Evolutionary conservation across 35 echinoderm and acorn worm genomes (phyloP).

Genomic region (Heliocidaris erythrogramma): DNA sequence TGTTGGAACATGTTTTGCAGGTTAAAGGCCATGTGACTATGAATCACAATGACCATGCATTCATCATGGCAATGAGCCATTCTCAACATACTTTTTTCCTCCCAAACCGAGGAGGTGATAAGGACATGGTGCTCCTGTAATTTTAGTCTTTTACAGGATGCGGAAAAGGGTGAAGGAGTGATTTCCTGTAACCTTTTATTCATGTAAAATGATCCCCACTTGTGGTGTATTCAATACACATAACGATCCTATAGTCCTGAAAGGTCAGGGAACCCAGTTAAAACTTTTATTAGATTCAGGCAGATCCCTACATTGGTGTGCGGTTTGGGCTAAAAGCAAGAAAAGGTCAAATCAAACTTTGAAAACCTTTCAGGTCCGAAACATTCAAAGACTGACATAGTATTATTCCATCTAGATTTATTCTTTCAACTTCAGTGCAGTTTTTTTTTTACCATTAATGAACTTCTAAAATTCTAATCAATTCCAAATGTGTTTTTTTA

Average conservation of each 20-base stretch:
- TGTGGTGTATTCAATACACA: not conserved
- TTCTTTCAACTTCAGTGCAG: no score
- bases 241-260: not conserved
- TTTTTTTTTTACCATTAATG: no score
- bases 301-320: not conserved
- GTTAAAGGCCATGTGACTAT: not conserved
- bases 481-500: no score
- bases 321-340: not conserved
- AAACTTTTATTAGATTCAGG: not conserved
- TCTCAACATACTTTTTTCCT: not conserved
- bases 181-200: not conserved
- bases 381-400: no score
- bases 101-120: not conserved
- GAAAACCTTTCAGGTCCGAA: no score
- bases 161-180: not conserved
- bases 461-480: no score
- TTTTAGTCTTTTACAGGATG: not conserved
- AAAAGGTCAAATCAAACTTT: not conserved
- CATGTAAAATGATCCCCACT: not conserved
- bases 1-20: constrained; percentile 4
- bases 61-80: constrained; percentile 8
- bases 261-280: not conserved
- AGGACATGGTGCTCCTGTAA: not conserved
- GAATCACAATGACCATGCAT: constrained; percentile 16
- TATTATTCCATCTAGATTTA: no score